Conservation (phyloP, 92 coral and sea anemone genomes). For the Zoanthus sansibaricus region DNA sequence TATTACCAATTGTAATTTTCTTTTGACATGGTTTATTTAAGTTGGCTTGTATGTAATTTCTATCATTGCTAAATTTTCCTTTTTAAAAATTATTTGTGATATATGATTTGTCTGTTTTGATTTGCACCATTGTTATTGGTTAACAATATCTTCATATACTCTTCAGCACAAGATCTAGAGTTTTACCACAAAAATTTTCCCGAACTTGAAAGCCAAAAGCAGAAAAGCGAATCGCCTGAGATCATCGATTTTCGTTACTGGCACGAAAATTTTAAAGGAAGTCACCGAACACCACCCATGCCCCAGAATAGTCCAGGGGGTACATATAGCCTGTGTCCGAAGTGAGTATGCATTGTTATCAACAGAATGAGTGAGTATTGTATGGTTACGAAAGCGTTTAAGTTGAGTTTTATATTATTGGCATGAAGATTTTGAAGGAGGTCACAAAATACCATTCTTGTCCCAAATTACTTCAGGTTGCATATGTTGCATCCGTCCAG, state of each 20-base stretch:
- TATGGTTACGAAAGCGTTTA: too few species aligned
- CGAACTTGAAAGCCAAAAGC: not conserved
- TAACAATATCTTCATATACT: not conserved
- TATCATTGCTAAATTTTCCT: not conserved
- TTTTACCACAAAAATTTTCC: not conserved
- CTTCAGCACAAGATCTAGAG: not conserved
- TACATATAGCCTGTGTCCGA: constrained; percentile 14
- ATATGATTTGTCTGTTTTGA: not conserved
- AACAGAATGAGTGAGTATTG: too few species aligned
- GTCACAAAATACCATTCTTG: too few species aligned
- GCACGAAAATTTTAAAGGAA: constrained; percentile 23
- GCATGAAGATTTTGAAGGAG: too few species aligned
- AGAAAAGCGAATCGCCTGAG: not conserved
- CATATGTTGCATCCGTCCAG: too few species aligned
- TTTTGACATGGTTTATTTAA: too few species aligned
- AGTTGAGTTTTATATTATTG: too few species aligned
- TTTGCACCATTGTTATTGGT: too few species aligned
- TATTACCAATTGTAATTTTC: too few species aligned
- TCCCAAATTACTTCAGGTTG: too few species aligned
- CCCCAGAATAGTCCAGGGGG: constrained; percentile 1
- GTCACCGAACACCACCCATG: constrained; percentile 28
- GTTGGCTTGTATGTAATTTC: too few species aligned
- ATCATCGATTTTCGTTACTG: not conserved
- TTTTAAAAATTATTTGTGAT: not conserved
- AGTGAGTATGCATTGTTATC: not conserved